Conservation (phyloP, 2,797 vertebrate genomes). For the Coregonus sp. region DNA sequence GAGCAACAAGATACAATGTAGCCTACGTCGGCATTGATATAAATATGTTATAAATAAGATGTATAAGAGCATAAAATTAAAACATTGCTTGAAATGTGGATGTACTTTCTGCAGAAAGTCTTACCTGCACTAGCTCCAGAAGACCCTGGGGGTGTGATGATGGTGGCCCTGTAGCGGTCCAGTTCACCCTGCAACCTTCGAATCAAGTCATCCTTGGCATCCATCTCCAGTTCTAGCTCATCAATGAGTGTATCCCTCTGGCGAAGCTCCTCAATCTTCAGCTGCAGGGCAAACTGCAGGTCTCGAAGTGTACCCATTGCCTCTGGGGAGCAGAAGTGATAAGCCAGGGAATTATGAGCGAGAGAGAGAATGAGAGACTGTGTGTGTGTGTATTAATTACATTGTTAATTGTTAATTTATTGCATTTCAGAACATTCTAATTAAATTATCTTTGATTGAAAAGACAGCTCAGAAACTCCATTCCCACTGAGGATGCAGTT, state of each 20-base stretch:
- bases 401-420: not conserved
- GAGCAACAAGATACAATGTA: not conserved
- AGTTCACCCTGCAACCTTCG: constrained; percentile 79
- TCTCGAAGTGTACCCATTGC: constrained; percentile 81
- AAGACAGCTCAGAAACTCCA: too few species aligned
- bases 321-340: constrained; percentile 24
- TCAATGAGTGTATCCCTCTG: constrained; percentile 82
- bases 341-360: not conserved
- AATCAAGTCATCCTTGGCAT: constrained; percentile 82
- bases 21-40: too few species aligned
- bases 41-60: not conserved
- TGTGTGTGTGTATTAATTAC: not conserved
- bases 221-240: constrained; percentile 80
- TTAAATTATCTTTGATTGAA: not conserved
- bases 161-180: constrained; percentile 73
- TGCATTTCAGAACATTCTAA: not conserved
- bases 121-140: constrained; percentile 57
- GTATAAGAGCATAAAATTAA: not conserved
- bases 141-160: constrained; percentile 56
- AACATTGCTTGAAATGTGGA: not conserved
- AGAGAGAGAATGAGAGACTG: too few species aligned
- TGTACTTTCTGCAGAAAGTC: not conserved
- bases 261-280: constrained; percentile 82
- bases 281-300: constrained; percentile 80
- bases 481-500: too few species aligned